phyloP scores from a whole-genome alignment of 2,888 invertebrate genomes.

The Xanthorhoe spadicearia region DNA sequence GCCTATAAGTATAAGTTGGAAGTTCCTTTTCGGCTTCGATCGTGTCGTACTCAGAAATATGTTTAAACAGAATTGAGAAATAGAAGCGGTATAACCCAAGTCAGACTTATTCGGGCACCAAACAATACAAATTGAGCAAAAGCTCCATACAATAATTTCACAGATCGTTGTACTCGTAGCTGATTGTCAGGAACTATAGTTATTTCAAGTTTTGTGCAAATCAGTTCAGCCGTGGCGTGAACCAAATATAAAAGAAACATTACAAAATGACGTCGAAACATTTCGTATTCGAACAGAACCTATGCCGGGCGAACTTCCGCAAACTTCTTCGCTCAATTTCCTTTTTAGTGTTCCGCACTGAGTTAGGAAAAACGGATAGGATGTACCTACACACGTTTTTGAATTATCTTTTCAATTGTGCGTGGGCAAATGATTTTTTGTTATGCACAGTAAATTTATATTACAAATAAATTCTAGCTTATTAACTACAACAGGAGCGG shows the following conservation, averaged over 20 bases:
- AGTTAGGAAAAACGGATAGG: slow-evolving; percentile 17
- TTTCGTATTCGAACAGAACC: slow-evolving; percentile 2
- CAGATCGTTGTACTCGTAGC: no score
- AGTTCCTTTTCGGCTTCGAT: no score
- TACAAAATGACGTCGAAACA: not conserved
- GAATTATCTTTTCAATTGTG: slow-evolving; percentile 25
- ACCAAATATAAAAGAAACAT: not conserved
- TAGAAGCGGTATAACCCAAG: no score
- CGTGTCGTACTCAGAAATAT: no score
- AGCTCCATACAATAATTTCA: no score
- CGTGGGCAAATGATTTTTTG: not conserved
- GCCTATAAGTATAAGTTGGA: not conserved
- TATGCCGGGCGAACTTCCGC: slow-evolving; percentile 37
- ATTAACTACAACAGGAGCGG: no score
- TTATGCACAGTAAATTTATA: no score
- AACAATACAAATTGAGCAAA: no score
- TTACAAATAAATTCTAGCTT: no score
- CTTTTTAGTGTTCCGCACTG: slow-evolving; percentile 29
- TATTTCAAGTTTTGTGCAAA: not conserved
- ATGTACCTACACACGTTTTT: slow-evolving; percentile 24
- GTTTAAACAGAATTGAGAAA: no score
- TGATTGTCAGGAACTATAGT: no score
- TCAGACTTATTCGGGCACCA: no score
- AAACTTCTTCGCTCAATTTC: slow-evolving; percentile 38
- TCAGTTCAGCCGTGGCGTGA: not conserved